phyloP scores from a whole-genome alignment of 2,113 vertebrate genomes.

The Aramus guarauna region DNA sequence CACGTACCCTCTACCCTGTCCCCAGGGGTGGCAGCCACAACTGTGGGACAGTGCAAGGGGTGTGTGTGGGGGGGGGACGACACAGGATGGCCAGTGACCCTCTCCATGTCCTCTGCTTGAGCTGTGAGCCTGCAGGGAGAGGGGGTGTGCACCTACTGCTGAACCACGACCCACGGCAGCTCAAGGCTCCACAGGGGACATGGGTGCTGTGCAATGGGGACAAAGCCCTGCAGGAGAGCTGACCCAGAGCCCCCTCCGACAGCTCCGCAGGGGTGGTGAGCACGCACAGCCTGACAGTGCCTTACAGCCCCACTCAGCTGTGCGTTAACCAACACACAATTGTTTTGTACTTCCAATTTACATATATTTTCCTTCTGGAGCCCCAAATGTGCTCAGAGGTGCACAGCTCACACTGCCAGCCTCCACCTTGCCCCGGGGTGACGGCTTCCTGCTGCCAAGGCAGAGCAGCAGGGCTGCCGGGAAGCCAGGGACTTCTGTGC shows the following conservation, averaged over 20 bases:
- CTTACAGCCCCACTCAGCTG: background rate
- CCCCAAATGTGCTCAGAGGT: fast-evolving
- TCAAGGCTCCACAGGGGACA: no score
- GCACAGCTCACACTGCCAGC: background rate
- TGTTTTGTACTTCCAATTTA: background rate
- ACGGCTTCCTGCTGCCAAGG: background rate
- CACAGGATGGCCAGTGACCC: background rate
- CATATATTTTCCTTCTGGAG: background rate
- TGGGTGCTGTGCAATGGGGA: fast-evolving
- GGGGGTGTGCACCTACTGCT: fast-evolving
- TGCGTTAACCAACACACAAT: background rate
- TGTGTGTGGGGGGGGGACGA: fast-evolving
- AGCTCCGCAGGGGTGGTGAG: background rate
- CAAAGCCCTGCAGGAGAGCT: background rate
- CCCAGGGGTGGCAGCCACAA: background rate
- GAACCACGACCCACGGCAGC: fast-evolving
- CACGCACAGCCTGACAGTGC: fast-evolving
- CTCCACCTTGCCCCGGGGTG: fast-evolving
- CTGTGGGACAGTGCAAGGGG: background rate
- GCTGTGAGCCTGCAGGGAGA: background rate
- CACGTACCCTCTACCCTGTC: fast-evolving
- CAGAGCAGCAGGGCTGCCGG: background rate
- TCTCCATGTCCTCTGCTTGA: no score
- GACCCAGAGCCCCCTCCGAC: background rate
- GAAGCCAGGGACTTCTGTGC: background rate